Evolutionary conservation across 2,888 invertebrate species (phyloP).

Genomic region (Erannis defoliaria): DNA sequence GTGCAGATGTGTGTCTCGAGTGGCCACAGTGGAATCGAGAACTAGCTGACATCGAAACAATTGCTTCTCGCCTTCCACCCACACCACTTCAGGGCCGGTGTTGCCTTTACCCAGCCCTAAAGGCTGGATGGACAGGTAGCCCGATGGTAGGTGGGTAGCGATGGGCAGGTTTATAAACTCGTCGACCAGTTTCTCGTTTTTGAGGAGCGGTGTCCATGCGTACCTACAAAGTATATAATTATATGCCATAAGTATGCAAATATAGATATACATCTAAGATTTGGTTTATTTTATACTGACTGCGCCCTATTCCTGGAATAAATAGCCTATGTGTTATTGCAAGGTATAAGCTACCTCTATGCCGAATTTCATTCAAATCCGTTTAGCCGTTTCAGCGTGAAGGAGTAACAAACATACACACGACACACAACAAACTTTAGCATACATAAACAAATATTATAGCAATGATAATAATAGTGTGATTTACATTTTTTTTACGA

Average conservation of each 20-base stretch:
- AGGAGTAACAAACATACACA: too few species aligned
- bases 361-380: too few species aligned
- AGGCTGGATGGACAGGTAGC: conserved; percentile 96
- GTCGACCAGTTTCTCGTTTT: conserved; percentile 92
- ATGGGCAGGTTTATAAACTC: conserved; percentile 95
- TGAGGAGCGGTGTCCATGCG: conserved; percentile 96
- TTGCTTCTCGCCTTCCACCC: conserved; percentile 97
- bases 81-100: conserved; percentile 95
- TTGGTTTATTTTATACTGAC: too few species aligned
- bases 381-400: too few species aligned
- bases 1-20: conserved; percentile 95
- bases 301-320: too few species aligned
- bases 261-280: neutral
- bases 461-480: too few species aligned
- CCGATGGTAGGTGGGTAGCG: conserved; percentile 94
- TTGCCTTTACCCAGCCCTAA: conserved; percentile 96
- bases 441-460: too few species aligned
- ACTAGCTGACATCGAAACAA: conserved; percentile 94
- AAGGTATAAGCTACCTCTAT: too few species aligned
- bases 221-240: conserved; percentile 81
- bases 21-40: conserved; percentile 96
- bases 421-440: too few species aligned
- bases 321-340: too few species aligned
- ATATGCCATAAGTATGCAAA: too few species aligned
- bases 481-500: too few species aligned